Percentiles rank a stretch among this genome's conserved stretches.
These are phyloP conservation scores for Esperia sulphurella DNA, from an alignment of 2,888 invertebrate species.

Conservation along the genomic window DNA sequence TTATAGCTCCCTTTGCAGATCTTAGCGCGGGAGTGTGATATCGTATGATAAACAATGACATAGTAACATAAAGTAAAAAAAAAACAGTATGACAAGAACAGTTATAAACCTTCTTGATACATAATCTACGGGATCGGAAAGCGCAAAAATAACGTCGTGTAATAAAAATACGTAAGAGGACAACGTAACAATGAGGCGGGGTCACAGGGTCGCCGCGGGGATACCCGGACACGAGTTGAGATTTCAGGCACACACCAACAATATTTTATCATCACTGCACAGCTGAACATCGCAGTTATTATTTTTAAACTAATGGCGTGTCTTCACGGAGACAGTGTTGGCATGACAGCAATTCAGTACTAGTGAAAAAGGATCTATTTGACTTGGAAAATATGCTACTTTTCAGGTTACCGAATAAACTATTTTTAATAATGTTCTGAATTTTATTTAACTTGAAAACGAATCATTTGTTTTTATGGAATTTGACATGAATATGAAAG, in stretches of 20 bases:
- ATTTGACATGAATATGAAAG: too few relatives aligned
- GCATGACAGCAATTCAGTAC: not conserved
- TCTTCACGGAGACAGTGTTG: not conserved
- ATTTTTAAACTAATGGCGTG: slow-evolving; percentile 45
- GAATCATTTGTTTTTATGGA: too few relatives aligned
- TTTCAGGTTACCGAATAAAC: too few relatives aligned
- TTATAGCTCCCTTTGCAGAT: too few relatives aligned
- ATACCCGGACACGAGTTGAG: slow-evolving; percentile 14
- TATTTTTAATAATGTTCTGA: too few relatives aligned
- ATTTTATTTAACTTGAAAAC: too few relatives aligned
- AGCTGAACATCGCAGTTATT: slow-evolving; percentile 36
- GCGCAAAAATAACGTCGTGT: slow-evolving; percentile 14
- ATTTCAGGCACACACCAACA: slow-evolving; percentile 27
- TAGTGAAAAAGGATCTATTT: too few relatives aligned
- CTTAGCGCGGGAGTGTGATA: too few relatives aligned
- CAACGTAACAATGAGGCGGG: slow-evolving; percentile 27
- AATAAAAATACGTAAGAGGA: slow-evolving; percentile 17
- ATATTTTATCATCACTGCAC: slow-evolving; percentile 37
- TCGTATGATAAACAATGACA: too few relatives aligned
- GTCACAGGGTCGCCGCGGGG: slow-evolving; percentile 28
- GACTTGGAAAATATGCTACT: too few relatives aligned
- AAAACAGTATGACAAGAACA: not conserved
- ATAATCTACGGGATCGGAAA: slow-evolving; percentile 5
- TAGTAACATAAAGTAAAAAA: too few relatives aligned
- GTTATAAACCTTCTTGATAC: slow-evolving; percentile 1